These are phyloP conservation scores for Eupsittula cactorum DNA, from an alignment of 2,113 vertebrate species.

Conservation along the genomic window DNA sequence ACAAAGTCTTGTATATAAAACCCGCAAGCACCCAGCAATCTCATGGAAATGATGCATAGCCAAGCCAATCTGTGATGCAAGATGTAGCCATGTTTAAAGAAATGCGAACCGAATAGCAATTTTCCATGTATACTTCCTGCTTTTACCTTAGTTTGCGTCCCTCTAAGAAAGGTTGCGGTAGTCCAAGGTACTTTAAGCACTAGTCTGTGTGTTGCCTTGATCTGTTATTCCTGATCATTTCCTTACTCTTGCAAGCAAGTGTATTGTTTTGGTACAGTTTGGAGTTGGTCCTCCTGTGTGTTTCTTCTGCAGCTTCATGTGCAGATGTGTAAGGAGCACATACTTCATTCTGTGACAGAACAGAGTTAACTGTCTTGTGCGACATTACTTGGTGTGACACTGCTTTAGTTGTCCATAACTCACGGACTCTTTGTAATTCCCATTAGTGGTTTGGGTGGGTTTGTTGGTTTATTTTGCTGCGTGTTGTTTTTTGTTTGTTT, in stretches of 20 bases:
- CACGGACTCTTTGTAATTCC: background rate
- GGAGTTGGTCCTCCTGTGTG: background rate
- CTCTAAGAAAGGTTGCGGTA: background rate
- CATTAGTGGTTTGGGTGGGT: no score
- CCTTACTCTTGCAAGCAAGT: background rate
- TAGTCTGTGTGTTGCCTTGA: background rate
- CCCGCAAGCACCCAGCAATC: background rate
- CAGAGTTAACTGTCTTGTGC: background rate
- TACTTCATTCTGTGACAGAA: rapidly evolving
- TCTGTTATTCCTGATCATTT: background rate
- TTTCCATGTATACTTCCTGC: background rate
- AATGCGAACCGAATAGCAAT: background rate
- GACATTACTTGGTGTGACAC: background rate
- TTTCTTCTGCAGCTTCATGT: background rate
- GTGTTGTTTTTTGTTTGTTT: background rate
- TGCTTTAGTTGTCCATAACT: background rate
- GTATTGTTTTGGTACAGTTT: background rate
- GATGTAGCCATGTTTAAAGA: background rate
- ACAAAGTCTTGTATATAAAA: background rate
- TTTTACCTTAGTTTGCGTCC: background rate
- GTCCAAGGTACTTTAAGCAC: background rate
- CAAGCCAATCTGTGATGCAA: background rate
- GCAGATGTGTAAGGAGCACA: background rate
- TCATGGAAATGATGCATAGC: background rate
- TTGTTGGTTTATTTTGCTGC: background rate